Evolutionary conservation across 2,113 vertebrate genomes (phyloP), one percentile per base, ranked within the genome.

Genomic region (Xenopus laevis): DNA sequence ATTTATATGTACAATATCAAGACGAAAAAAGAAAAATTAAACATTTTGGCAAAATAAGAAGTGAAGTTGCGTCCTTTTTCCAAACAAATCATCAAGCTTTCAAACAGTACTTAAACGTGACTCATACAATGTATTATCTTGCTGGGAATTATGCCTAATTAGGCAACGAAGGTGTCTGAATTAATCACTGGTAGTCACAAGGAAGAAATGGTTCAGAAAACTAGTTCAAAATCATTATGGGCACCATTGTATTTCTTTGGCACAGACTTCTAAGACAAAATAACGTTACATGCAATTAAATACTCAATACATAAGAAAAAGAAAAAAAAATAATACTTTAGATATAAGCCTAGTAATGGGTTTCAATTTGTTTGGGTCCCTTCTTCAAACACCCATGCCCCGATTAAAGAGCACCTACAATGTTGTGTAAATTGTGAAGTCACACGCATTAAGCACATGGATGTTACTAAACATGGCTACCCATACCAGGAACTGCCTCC

Each of bases 91-190:
- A 75, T 33, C 9, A 17, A 20, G 65, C 57, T 66, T 67, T 65
- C 72, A 74, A 73, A 73, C 71, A 73, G 71, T 64, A 66, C 57
- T 68, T 74, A 74, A 33, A 47, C 57, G 33, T 61, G 72, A 74
- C 60, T 68, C 65, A 75, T 63, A 63, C 61, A 20, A 53, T 75
- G 58, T 61, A 62, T 67, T 75, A 27, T 68, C 50, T 68, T 59
- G 45, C 60, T 75, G 58, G 73, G 73, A 75, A 63, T 75, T 68
- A 21, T 62, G 65, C 46, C 73, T 75, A 68, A 68, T 75, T 75
- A 62, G 59, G 68, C 69, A 68, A 74, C 45, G 2, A 63, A 63
- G 58, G 68, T 61, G 65, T 62, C 65, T 68, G 45, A 20, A 68
- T 58, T 75, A 75, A 68, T 75, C 53, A 58, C 66, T 68, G 21